Base-by-base conservation (phyloP, 2,888 invertebrate genomes). In the Anagyrus pseudococci region DNA sequence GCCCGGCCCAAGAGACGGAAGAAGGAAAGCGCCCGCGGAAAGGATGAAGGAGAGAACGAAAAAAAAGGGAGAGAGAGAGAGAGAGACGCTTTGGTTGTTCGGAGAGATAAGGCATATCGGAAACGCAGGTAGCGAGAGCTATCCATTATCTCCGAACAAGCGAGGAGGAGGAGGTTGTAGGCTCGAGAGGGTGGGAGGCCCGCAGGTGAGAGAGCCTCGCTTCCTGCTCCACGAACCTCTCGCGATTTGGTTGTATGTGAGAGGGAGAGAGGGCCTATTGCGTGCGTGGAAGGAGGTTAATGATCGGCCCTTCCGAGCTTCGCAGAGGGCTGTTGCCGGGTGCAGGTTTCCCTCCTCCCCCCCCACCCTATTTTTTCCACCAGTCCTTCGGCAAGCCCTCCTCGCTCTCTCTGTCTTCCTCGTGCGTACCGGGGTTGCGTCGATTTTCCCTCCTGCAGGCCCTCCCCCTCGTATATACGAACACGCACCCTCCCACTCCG, bases 271-370 rank as follows among this genome's bases (percentile, higher is more conserved):
- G 25, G 40, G 25, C n/a, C 10, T n/a, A 20, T 17, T n/a, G 33
- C 41, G 20, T n/a, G 48, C 13, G 15, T 17, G 72, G 77, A 75
- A 76, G 76, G 75, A 76, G 77, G 77, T 76, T 78, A 78, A 78
- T 78, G 77, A 78, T 78, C 77, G 77, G 75, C 77, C 74, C 73
- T 74, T 75, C 74, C 72, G 77, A 75, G 75, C 75, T 75, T 29
- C 29, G 29, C 72, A 77, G 76, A 53, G 75, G 76, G 76, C 77
- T 78, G 77, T 78, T 78, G 78, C 77, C 75, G 77, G 77, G 77
- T 77, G 77, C 77, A 77, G 77, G 66, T 67, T 61, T 74, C 58
- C 59, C 50, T 56, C 25, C 66, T 44, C 49, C 43, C 62, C 41
- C 47, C 62, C 64, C 37, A 55, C 55, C 40, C 26, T 40, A 15